Evolutionary conservation across 2,888 invertebrate species (phyloP).

Genomic region (Tinea pellionella): DNA sequence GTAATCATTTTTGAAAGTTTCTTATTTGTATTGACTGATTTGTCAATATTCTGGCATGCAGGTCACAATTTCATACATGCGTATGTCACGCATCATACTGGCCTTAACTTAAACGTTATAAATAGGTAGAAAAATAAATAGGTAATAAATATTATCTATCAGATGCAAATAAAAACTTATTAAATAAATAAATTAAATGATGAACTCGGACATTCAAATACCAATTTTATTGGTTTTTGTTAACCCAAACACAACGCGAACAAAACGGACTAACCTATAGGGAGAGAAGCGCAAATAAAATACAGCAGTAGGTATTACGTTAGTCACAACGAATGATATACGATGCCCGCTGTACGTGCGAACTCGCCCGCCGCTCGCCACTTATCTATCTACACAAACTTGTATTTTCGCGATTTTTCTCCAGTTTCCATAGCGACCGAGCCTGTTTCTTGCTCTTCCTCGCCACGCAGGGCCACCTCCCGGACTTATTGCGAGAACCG

Average conservation of each 20-base stretch:
- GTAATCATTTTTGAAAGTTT: not conserved
- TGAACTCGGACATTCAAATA: too few relatives aligned
- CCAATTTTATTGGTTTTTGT: not conserved
- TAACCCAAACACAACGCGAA: not conserved
- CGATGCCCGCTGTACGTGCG: conserved; percentile 13
- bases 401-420: conserved; percentile 18
- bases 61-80: too few relatives aligned
- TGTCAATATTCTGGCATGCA: not conserved
- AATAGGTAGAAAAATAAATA: too few relatives aligned
- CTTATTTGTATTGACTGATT: not conserved
- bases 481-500: conserved; percentile 15
- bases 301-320: conserved; percentile 17
- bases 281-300: conserved; percentile 15
- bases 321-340: conserved; percentile 17
- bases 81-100: too few relatives aligned
- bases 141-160: too few relatives aligned
- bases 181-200: too few relatives aligned
- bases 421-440: conserved; percentile 14
- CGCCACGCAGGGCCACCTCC: conserved; percentile 10
- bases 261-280: conserved; percentile 12
- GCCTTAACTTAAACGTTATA: too few relatives aligned
- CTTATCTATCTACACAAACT: conserved; percentile 16
- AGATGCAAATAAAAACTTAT: too few relatives aligned
- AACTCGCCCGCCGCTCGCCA: conserved; percentile 14
- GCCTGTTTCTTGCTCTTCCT: conserved; percentile 14